Percentiles rank a stretch among this genome's conserved stretches.
phyloP scores from a whole-genome alignment of 2,888 invertebrate species.

The Latheticus oryzae region DNA sequence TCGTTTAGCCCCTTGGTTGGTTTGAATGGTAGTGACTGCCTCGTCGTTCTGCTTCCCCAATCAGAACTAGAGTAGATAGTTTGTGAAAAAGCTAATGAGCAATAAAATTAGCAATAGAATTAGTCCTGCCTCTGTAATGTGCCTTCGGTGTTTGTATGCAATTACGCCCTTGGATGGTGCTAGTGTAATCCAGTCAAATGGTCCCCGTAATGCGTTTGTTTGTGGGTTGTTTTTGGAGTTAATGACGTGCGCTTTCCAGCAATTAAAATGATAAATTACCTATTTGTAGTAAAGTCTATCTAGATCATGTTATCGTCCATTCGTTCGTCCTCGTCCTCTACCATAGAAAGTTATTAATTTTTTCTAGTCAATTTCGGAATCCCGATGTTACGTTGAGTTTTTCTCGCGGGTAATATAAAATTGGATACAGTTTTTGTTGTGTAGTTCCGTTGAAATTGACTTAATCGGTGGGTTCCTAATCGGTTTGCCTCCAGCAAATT shows the following conservation, averaged over 20 bases:
- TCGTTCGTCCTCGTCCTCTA: too few species aligned
- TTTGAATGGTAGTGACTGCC: too few species aligned
- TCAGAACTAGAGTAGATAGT: too few species aligned
- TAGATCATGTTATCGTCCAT: too few species aligned
- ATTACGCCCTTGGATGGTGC: too few species aligned
- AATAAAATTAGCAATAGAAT: too few species aligned
- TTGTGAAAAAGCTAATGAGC: too few species aligned
- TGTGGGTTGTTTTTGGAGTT: constrained; percentile 14
- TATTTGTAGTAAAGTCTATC: constrained; percentile 16
- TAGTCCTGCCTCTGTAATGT: too few species aligned
- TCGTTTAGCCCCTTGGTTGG: too few species aligned
- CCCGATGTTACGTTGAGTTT: constrained; percentile 45
- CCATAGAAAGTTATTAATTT: constrained; percentile 51
- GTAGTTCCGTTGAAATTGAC: constrained; percentile 61
- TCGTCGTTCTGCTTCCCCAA: too few species aligned
- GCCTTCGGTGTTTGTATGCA: too few species aligned
- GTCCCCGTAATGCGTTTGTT: constrained; percentile 10
- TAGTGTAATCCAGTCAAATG: constrained; percentile 6
- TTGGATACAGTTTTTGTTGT: constrained; percentile 61
- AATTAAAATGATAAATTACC: constrained; percentile 23
- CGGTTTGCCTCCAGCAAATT: constrained; percentile 56
- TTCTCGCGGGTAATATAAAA: constrained; percentile 57
- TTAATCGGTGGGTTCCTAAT: constrained; percentile 62
- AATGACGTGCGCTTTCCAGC: constrained; percentile 16
- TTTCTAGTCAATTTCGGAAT: constrained; percentile 48